Percentiles rank a stretch among this genome's conserved stretches.
phyloP scores from a whole-genome alignment of 1,140 invertebrate genomes.

The Leptoteleia sp. region DNA sequence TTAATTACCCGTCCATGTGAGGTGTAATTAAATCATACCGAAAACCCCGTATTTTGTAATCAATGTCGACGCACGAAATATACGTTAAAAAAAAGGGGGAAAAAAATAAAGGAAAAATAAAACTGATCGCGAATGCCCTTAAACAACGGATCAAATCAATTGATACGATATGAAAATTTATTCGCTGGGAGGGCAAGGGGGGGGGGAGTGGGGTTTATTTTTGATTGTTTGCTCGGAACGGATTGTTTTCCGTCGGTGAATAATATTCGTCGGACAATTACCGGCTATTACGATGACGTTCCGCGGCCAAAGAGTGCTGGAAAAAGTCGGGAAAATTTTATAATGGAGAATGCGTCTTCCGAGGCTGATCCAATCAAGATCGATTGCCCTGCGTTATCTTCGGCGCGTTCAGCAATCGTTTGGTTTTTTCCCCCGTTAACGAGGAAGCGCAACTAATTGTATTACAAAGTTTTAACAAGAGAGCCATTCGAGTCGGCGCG shows the following conservation, averaged over 20 bases:
- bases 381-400: conserved; percentile 61
- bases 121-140: background rate
- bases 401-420: conserved; percentile 60
- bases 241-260: conserved; percentile 26
- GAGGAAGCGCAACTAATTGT: conserved; percentile 65
- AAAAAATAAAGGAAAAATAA: no score
- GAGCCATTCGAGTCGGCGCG: conserved; percentile 56
- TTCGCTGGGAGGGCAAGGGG: no score
- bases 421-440: conserved; percentile 65
- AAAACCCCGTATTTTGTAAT: background rate
- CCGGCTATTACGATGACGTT: conserved; percentile 23
- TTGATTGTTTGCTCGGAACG: background rate
- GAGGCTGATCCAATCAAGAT: conserved; percentile 51
- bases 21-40: conserved; percentile 5
- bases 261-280: conserved; percentile 47
- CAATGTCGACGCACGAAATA: conserved; percentile 4
- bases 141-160: conserved; percentile 6
- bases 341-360: conserved; percentile 58
- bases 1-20: conserved; percentile 9
- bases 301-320: conserved; percentile 26
- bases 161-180: conserved; percentile 4
- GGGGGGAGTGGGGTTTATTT: no score
- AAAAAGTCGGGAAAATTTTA: conserved; percentile 61
- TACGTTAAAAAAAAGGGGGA: conserved; percentile 5
- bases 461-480: conserved; percentile 65